A percentile compares a stretch with the other conserved stretches of the same genome.
Evolutionary conservation across 2,797 vertebrate genomes (phyloP).

Genomic region (Sebastes oblongus): DNA sequence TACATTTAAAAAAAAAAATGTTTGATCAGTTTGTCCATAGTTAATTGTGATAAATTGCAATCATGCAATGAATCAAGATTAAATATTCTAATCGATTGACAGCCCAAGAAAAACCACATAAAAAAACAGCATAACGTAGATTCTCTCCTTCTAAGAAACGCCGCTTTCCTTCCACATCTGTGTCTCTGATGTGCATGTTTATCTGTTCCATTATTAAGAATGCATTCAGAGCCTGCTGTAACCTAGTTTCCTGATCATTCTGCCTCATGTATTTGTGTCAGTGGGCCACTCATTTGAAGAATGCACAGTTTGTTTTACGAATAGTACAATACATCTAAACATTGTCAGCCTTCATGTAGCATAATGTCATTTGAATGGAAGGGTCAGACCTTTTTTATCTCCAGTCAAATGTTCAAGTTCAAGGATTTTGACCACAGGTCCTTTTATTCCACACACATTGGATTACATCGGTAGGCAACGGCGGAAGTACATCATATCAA

Average conservation of each 20-base stretch:
- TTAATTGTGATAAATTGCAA: too few relatives aligned
- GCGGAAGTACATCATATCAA: conserved; percentile 5
- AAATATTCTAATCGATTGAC: too few relatives aligned
- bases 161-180: background rate
- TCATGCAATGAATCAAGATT: too few relatives aligned
- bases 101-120: background rate
- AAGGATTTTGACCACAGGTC: conserved; percentile 9
- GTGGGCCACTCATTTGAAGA: conserved; percentile 39
- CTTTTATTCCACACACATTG: background rate
- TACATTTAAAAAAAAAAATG: too few relatives aligned
- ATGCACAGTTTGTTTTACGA: background rate
- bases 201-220: conserved; percentile 35
- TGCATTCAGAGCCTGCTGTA: conserved; percentile 14
- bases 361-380: background rate
- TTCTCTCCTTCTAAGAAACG: background rate
- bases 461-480: background rate
- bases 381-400: conserved; percentile 14
- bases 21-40: too few relatives aligned
- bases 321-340: background rate
- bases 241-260: conserved; percentile 29
- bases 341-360: background rate
- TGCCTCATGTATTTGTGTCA: conserved; percentile 48
- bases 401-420: conserved; percentile 26
- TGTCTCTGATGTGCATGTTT: background rate
- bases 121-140: background rate